Evolutionary conservation across 2,113 vertebrate species (phyloP).

Genomic region (Lepisosteus osseus): DNA sequence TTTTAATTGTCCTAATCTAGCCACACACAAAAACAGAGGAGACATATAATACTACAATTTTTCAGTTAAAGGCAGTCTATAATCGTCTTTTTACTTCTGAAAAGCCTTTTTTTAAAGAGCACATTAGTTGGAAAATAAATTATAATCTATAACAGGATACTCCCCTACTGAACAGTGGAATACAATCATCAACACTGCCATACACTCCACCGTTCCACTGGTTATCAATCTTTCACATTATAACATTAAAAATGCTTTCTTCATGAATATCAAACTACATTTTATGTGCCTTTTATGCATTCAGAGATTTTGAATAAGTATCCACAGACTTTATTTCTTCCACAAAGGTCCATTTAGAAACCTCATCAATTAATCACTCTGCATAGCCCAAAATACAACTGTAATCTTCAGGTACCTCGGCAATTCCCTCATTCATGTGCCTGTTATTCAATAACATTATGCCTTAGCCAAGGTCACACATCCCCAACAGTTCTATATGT

Average conservation of each 20-base stretch:
- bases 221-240: slow-evolving; percentile 37
- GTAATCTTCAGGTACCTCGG: slow-evolving; percentile 6
- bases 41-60: too few species aligned
- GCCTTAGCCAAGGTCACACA: slow-evolving; percentile 10
- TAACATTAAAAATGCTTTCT: slow-evolving; percentile 36
- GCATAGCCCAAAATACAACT: neutral
- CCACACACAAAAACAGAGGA: too few species aligned
- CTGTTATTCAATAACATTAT: slow-evolving; percentile 8
- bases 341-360: slow-evolving; percentile 19
- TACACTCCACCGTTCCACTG: slow-evolving; percentile 17
- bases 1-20: too few species aligned
- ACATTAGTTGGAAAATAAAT: too few species aligned
- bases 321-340: slow-evolving; percentile 20
- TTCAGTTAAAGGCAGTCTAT: too few species aligned
- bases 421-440: neutral
- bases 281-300: neutral
- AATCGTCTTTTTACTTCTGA: too few species aligned
- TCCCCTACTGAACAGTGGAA: neutral
- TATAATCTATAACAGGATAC: neutral
- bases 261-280: slow-evolving; percentile 24
- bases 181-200: slow-evolving; percentile 22
- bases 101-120: too few species aligned
- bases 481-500: neutral
- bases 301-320: slow-evolving; percentile 21
- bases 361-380: slow-evolving; percentile 4